Conservation (phyloP, 1,140 invertebrate species). For the Drosophila pruinosa region DNA sequence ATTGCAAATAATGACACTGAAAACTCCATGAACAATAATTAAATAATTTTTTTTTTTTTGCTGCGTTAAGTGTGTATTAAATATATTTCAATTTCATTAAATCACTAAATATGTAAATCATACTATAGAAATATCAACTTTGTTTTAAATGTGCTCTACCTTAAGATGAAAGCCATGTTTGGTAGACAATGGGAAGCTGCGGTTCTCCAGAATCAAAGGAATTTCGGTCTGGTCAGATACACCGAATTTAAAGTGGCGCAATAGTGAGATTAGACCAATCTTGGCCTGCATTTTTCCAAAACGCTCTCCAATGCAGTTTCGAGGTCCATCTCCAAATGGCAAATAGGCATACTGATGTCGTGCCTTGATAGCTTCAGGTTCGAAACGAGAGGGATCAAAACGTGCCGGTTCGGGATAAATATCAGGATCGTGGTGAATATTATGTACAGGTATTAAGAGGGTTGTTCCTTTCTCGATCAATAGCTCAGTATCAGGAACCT, state of each 20-base stretch:
- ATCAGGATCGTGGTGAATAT: constrained; percentile 85
- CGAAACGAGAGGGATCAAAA: constrained; percentile 86
- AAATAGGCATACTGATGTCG: constrained; percentile 85
- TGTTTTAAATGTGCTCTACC: constrained; percentile 38
- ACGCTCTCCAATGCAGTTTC: constrained; percentile 87
- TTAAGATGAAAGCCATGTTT: constrained; percentile 52
- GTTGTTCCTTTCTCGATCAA: constrained; percentile 84
- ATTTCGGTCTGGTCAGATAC: constrained; percentile 44
- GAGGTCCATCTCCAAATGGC: constrained; percentile 88
- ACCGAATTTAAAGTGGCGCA: constrained; percentile 81
- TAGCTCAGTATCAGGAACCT: constrained; percentile 82
- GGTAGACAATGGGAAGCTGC: constrained; percentile 11
- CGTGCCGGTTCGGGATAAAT: constrained; percentile 85
- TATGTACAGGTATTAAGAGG: constrained; percentile 85
- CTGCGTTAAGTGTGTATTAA: too few species aligned
- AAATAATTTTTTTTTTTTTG: too few species aligned
- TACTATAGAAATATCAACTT: too few species aligned
- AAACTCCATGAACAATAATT: too few species aligned
- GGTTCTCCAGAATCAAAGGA: constrained; percentile 27
- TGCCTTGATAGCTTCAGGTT: constrained; percentile 78
- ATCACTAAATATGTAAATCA: too few species aligned
- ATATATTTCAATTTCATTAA: too few species aligned
- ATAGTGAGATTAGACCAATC: constrained; percentile 83
- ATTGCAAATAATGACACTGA: too few species aligned
- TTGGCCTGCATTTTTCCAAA: constrained; percentile 84